phyloP scores from a whole-genome alignment of 1,140 invertebrate genomes.

The Lysiphlebus fabarum region DNA sequence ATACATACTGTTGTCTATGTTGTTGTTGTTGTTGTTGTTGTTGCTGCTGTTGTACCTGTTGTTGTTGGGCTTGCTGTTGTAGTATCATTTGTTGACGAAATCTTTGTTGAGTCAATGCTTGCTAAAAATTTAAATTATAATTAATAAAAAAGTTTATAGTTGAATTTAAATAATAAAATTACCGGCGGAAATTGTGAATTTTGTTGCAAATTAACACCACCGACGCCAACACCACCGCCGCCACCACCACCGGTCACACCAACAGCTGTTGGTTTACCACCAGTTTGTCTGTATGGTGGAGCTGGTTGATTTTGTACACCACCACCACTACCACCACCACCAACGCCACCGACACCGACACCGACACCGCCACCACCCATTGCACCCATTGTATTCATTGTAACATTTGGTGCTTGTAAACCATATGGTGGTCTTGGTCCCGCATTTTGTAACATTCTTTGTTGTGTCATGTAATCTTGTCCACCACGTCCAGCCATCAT shows the following conservation, averaged over 20 bases:
- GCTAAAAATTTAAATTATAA: slow-evolving; percentile 16
- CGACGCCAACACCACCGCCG: slow-evolving; percentile 29
- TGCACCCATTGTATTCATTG: slow-evolving; percentile 63
- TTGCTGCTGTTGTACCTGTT: slow-evolving; percentile 50
- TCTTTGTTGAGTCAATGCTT: slow-evolving; percentile 52
- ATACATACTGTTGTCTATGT: slow-evolving; percentile 46
- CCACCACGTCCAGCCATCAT: slow-evolving; percentile 49
- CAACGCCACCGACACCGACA: too few relatives aligned
- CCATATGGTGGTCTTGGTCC: slow-evolving; percentile 48
- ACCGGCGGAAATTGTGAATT: slow-evolving; percentile 63
- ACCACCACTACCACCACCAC: too few relatives aligned
- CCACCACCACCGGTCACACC: slow-evolving; percentile 42
- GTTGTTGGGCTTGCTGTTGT: slow-evolving; percentile 53
- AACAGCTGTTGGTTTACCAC: slow-evolving; percentile 49
- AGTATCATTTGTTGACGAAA: slow-evolving; percentile 62
- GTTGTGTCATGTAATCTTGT: slow-evolving; percentile 55
- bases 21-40: slow-evolving; percentile 54
- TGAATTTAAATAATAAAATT: slow-evolving; percentile 18
- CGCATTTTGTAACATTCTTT: slow-evolving; percentile 48
- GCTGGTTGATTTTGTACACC: slow-evolving; percentile 56
- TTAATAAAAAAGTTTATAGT: slow-evolving; percentile 12
- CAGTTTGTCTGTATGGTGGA: slow-evolving; percentile 58
- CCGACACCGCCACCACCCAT: slow-evolving; percentile 51
- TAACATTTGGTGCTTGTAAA: slow-evolving; percentile 64
- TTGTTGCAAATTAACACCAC: slow-evolving; percentile 55